Conservation (phyloP, 92 coral and sea anemone genomes). For the Muricea muricata region DNA sequence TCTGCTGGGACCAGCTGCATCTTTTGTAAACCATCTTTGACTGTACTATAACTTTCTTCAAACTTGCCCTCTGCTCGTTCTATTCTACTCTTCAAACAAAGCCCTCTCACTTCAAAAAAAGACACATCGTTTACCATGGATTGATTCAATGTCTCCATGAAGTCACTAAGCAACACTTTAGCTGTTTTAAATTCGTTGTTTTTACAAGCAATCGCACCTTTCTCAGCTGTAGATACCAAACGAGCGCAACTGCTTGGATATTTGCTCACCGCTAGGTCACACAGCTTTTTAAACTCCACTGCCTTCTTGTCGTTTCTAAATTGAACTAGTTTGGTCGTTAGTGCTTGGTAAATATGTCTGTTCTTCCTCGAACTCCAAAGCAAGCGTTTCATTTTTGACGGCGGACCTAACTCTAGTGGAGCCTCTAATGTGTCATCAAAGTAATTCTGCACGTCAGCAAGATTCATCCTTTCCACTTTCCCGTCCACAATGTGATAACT, state of each 20-base stretch:
- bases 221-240: background rate
- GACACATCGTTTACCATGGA: background rate
- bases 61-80: background rate
- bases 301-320: background rate
- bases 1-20: background rate
- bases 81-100: conserved; percentile 9
- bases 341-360: background rate
- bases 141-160: background rate
- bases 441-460: background rate
- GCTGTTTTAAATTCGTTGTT: background rate
- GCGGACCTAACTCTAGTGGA: background rate
- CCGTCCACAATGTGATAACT: conserved; percentile 47
- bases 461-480: conserved; percentile 21
- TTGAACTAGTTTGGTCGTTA: background rate
- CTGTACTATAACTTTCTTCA: background rate
- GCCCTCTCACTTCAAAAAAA: background rate
- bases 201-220: background rate
- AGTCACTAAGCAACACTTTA: background rate
- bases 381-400: background rate
- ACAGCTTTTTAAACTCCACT: background rate
- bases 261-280: background rate
- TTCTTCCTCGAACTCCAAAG: background rate
- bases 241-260: background rate
- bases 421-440: background rate
- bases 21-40: conserved; percentile 1